Evolutionary conservation across 2,888 invertebrate species (phyloP).

Genomic region (Euphydryas editha): DNA sequence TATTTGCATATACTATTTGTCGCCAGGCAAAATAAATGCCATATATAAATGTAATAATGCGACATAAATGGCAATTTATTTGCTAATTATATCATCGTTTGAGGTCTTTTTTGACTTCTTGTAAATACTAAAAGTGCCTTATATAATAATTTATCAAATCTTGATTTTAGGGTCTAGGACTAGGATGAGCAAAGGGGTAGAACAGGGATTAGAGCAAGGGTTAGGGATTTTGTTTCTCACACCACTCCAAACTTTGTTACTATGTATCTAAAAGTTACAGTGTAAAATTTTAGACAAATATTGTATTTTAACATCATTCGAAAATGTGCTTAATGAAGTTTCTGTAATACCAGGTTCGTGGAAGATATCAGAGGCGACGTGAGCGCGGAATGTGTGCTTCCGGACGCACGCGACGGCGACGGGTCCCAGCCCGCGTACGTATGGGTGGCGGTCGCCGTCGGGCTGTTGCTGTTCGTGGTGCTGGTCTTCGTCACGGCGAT

Average conservation of each 20-base stretch:
- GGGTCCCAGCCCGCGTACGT: slow-evolving; percentile 48
- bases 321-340: neutral
- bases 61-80: neutral
- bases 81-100: neutral
- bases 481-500: slow-evolving; percentile 49
- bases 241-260: too few species aligned
- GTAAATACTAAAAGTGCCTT: too few species aligned
- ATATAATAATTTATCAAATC: too few species aligned
- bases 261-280: too few species aligned
- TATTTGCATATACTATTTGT: neutral
- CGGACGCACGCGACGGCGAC: slow-evolving; percentile 39
- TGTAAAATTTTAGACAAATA: too few species aligned
- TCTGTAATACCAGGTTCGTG: slow-evolving; percentile 50
- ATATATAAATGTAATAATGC: too few species aligned
- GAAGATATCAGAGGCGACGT: slow-evolving; percentile 50
- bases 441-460: slow-evolving; percentile 53
- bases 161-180: too few species aligned
- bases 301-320: neutral
- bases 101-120: too few species aligned
- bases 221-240: too few species aligned
- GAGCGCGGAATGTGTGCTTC: slow-evolving; percentile 53
- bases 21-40: too few species aligned
- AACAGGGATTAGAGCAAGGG: too few species aligned
- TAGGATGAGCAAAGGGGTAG: too few species aligned
- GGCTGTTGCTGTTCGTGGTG: slow-evolving; percentile 48